Evolutionary conservation across 2,888 invertebrate genomes (phyloP).

Genomic region (Liopterus haemorrhoidalis): DNA sequence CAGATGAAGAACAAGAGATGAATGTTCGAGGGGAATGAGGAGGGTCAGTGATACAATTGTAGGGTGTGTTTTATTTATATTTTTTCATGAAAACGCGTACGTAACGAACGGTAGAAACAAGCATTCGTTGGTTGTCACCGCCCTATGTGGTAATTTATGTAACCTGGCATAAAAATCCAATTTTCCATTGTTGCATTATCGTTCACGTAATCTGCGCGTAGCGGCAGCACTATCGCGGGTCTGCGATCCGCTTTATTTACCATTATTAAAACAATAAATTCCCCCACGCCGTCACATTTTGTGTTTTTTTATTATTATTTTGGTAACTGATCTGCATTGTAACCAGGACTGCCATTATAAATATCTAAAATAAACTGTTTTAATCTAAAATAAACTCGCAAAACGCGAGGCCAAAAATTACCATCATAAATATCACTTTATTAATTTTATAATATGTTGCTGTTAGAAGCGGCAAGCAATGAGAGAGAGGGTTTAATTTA

Average conservation of each 20-base stretch:
- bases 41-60: too few relatives aligned
- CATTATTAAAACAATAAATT: constrained; percentile 50
- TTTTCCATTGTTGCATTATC: constrained; percentile 35
- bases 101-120: too few relatives aligned
- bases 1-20: too few relatives aligned
- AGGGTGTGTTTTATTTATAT: too few relatives aligned
- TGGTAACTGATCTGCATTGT: constrained; percentile 46
- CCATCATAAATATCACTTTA: constrained; percentile 47
- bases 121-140: too few relatives aligned
- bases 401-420: constrained; percentile 45
- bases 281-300: constrained; percentile 45
- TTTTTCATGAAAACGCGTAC: too few relatives aligned
- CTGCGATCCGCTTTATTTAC: constrained; percentile 46
- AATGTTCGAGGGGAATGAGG: too few relatives aligned
- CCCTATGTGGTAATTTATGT: constrained; percentile 40
- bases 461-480: too few relatives aligned
- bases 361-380: constrained; percentile 50
- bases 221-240: constrained; percentile 16
- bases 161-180: constrained; percentile 45
- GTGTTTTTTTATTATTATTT: constrained; percentile 45
- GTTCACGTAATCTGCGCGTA: constrained; percentile 18
- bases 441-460: constrained; percentile 48
- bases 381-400: constrained; percentile 48
- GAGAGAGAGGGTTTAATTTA: constrained; percentile 39
- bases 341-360: constrained; percentile 46